Evolutionary conservation across 2,797 vertebrate genomes (phyloP).

Genomic region (Gadopsis marmoratus): DNA sequence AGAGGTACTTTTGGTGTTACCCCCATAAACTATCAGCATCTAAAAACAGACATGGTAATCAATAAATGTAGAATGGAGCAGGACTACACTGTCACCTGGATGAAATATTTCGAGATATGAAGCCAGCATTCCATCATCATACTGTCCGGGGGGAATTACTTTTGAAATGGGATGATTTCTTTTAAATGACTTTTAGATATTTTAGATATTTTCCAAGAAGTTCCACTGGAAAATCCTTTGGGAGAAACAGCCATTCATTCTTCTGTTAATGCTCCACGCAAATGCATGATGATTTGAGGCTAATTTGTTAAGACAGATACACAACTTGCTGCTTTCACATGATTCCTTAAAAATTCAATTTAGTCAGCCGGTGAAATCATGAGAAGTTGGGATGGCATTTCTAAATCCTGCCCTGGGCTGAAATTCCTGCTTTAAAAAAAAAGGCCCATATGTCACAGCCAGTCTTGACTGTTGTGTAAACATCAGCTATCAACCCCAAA

Average conservation of each 20-base stretch:
- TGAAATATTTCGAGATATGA: background rate
- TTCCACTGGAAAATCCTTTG: background rate
- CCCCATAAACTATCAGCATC: background rate
- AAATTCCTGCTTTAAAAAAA: slow-evolving; percentile 24
- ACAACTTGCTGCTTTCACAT: slow-evolving; percentile 28
- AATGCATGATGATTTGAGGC: background rate
- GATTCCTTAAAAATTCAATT: slow-evolving; percentile 14
- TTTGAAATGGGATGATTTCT: background rate
- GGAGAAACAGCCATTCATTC: slow-evolving; percentile 1
- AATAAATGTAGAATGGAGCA: background rate
- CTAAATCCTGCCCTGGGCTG: background rate
- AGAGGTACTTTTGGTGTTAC: background rate
- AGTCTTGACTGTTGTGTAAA: slow-evolving; percentile 48
- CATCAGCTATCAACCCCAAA: slow-evolving; percentile 23
- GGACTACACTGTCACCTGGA: background rate
- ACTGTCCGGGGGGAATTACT: background rate
- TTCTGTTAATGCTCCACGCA: slow-evolving; percentile 1
- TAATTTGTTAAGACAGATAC: background rate
- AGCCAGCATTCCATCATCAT: background rate
- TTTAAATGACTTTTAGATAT: background rate
- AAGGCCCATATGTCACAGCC: background rate
- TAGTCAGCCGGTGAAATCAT: background rate
- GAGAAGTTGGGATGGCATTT: slow-evolving; percentile 1
- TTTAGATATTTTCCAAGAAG: background rate
- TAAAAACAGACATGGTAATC: background rate